Percentiles rank a stretch among this genome's conserved stretches.
phyloP scores from a whole-genome alignment of 2,888 invertebrate genomes.

The Hipparchia semele region DNA sequence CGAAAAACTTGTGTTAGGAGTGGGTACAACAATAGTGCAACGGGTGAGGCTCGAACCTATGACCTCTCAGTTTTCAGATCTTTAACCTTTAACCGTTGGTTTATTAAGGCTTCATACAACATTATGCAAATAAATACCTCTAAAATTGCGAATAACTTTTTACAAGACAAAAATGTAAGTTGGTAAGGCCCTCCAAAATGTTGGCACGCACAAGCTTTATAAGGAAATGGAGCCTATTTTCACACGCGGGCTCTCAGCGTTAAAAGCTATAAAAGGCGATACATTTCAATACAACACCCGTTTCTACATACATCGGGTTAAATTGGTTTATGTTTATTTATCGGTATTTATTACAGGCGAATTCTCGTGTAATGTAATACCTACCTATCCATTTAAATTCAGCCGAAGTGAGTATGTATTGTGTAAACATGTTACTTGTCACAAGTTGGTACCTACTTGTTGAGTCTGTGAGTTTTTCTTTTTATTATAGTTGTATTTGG shows the following conservation, averaged over 20 bases:
- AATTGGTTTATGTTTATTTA: slow-evolving; percentile 45
- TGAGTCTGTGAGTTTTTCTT: no score
- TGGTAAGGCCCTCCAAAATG: slow-evolving; percentile 13
- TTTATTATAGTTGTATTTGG: no score
- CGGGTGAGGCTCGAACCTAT: no score
- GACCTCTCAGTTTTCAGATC: no score
- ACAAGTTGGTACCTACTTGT: no score
- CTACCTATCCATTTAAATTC: not conserved
- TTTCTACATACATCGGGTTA: slow-evolving; percentile 36
- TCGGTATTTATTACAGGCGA: slow-evolving; percentile 25
- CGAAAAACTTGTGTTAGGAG: no score
- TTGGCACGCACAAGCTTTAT: slow-evolving; percentile 20
- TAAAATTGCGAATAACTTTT: slow-evolving; percentile 2
- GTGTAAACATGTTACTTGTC: no score
- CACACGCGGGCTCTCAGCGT: slow-evolving; percentile 28
- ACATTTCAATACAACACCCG: slow-evolving; percentile 38
- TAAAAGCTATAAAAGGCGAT: slow-evolving; percentile 35
- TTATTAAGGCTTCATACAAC: no score
- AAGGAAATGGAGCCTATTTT: slow-evolving; percentile 31
- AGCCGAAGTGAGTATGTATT: not conserved
- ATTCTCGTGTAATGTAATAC: not conserved
- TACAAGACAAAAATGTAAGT: slow-evolving; percentile 12
- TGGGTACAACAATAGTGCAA: no score
- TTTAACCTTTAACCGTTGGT: no score
- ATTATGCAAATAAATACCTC: not conserved